Base-by-base conservation (phyloP, 1,140 invertebrate species). In the Heliothis subflexa region DNA sequence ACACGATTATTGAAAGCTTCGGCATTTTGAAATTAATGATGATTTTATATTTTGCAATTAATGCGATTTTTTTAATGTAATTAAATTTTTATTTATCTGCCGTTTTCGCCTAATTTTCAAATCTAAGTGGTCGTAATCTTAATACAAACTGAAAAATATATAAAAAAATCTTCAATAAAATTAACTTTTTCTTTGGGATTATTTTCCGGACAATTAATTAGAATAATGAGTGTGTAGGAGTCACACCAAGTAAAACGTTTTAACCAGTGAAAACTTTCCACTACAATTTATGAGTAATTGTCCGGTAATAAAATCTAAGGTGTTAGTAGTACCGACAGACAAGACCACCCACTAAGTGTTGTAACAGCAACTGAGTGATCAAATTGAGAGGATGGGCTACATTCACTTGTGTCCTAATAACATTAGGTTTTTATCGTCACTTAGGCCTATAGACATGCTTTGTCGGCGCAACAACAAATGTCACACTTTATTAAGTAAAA, bases 371-470 rank as follows among this genome's bases (percentile, higher is more conserved):
- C 55, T 47, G 21, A 47, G 12, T 47, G 55, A 66, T 66, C 12
- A 47, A 66, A 66, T 47, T 66, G 40, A 66, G 47, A 18, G 40
- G 62, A 66, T 66, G 62, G 16, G n/a, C 33, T 16, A 66, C 62
- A 66, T 66, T 66, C 62, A 66, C 62, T 66, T 66, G 40, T 66
- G 62, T 66, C 16, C 40, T 47, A 66, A 66, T 66, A 66, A 66
- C 62, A 66, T 47, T 66, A 66, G 33, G 40, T 66, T 66, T 66
- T 66, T 66, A 66, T 62, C 16, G 18, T 1, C 12, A 55, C 21
- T 11, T 28, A 59, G 21, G 62, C 62, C 62, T 47, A 16, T 49
- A 47, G 40, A 18, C 47, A n/a, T 47, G 18, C 62, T 47, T 47
- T 47, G 62, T n/a, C 40, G 40, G n/a, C 33, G 0, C 10, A 16